These are phyloP conservation scores for Battus philenor DNA, from an alignment of 1,140 invertebrate species.

Conservation along the genomic window DNA sequence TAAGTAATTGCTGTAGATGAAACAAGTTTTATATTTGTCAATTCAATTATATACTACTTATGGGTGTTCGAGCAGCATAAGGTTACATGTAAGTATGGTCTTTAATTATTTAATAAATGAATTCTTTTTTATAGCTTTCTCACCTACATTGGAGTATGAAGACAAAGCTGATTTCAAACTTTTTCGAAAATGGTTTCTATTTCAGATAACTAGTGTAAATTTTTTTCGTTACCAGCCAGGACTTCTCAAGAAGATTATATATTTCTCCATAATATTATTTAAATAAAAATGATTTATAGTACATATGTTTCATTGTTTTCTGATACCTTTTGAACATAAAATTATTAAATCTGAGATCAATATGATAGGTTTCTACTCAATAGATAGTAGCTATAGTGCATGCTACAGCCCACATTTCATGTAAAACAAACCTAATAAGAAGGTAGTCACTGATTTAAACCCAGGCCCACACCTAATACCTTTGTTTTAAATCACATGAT, in stretches of 20 bases:
- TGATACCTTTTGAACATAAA: too few species aligned
- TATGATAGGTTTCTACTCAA: too few species aligned
- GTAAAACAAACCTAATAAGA: too few species aligned
- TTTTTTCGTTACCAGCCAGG: neutral
- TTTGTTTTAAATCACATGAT: too few species aligned
- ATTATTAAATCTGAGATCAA: too few species aligned
- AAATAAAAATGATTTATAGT: constrained; percentile 8
- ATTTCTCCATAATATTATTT: constrained; percentile 9
- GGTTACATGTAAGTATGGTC: constrained; percentile 1
- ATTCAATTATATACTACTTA: neutral
- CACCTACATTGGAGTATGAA: neutral
- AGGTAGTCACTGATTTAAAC: too few species aligned
- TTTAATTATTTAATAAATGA: neutral
- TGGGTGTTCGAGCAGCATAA: neutral
- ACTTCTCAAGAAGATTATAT: neutral
- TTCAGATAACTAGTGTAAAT: constrained; percentile 2
- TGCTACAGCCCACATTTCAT: too few species aligned
- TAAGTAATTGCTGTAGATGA: constrained; percentile 13
- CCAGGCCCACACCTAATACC: too few species aligned
- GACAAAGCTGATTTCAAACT: neutral
- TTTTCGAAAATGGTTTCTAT: constrained; percentile 10
- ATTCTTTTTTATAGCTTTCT: constrained; percentile 1
- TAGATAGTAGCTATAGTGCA: too few species aligned
- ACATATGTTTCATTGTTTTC: too few species aligned
- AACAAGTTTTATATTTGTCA: constrained; percentile 5